Percentiles rank a stretch among this genome's conserved stretches.
These are phyloP conservation scores for Parazoanthus swiftii DNA, from an alignment of 92 coral and sea anemone species.

Conservation along the genomic window DNA sequence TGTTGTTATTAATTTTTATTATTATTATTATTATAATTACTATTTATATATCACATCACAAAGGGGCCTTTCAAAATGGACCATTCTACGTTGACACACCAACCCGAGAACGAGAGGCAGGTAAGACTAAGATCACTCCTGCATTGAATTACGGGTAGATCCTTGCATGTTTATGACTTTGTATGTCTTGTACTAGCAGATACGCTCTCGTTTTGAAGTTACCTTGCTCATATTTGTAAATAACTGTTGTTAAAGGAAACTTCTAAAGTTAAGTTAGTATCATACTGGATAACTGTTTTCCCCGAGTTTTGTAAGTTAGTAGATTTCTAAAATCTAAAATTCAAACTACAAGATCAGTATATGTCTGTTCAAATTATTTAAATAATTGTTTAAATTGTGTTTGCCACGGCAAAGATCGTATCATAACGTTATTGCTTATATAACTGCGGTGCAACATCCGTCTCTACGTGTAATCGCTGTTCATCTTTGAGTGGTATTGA, in stretches of 20 bases:
- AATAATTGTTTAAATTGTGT: too few relatives aligned
- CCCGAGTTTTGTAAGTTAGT: too few relatives aligned
- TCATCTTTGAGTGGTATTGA: too few relatives aligned
- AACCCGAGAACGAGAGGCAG: constrained; percentile 84
- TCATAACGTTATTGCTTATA: too few relatives aligned
- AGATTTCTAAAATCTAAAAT: too few relatives aligned
- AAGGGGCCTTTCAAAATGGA: constrained; percentile 76
- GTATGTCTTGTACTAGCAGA: background rate
- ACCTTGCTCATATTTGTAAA: background rate
- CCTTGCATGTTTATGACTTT: background rate
- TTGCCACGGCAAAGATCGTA: too few relatives aligned
- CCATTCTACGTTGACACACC: constrained; percentile 68
- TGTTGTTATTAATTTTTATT: too few relatives aligned
- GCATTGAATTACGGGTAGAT: background rate
- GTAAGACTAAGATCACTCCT: constrained; percentile 31
- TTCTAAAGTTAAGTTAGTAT: background rate
- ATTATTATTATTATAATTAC: too few relatives aligned
- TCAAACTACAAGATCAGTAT: too few relatives aligned
- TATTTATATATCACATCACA: background rate
- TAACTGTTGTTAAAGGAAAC: background rate
- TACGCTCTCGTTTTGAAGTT: background rate
- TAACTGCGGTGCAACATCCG: too few relatives aligned
- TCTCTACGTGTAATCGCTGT: too few relatives aligned
- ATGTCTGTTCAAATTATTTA: too few relatives aligned
- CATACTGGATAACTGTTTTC: background rate